Conservation (phyloP, 2,113 vertebrate species). For the Candoia aspera region DNA sequence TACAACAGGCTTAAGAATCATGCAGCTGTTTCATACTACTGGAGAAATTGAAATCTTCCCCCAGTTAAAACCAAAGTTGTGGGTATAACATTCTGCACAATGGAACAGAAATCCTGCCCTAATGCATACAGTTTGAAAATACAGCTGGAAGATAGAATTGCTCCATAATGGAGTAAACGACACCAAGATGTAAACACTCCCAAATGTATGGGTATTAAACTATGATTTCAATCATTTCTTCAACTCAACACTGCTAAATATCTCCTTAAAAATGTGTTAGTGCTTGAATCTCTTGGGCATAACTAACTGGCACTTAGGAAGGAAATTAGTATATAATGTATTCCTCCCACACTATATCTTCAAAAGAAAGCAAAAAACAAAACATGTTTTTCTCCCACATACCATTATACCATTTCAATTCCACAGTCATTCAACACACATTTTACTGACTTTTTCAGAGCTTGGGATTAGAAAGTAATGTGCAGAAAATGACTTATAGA, state of each 20-base stretch:
- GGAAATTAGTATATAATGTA: constrained; percentile 44
- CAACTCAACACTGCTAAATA: neutral
- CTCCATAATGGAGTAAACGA: constrained; percentile 34
- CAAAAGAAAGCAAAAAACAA: constrained; percentile 35
- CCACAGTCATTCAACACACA: constrained; percentile 6
- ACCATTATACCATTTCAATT: constrained; percentile 22
- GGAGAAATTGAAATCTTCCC: neutral
- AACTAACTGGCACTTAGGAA: constrained; percentile 26
- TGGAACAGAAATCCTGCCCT: neutral
- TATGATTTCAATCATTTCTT: constrained; percentile 26
- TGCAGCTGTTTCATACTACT: neutral
- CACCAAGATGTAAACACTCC: neutral
- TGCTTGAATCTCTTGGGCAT: constrained; percentile 13
- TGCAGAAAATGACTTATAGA: neutral
- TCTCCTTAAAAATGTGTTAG: neutral
- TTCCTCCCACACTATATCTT: constrained; percentile 34
- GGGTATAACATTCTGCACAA: neutral
- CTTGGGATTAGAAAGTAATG: constrained; percentile 7
- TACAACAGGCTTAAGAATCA: neutral
- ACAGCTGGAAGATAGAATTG: neutral
- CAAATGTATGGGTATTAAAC: constrained; percentile 21
- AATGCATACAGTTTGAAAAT: neutral
- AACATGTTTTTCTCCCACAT: constrained; percentile 30
- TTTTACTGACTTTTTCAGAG: constrained; percentile 2
- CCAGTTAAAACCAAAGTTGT: neutral